These are phyloP conservation scores for Dastarcus helophoroides DNA, from an alignment of 2,888 invertebrate species.

Conservation along the genomic window DNA sequence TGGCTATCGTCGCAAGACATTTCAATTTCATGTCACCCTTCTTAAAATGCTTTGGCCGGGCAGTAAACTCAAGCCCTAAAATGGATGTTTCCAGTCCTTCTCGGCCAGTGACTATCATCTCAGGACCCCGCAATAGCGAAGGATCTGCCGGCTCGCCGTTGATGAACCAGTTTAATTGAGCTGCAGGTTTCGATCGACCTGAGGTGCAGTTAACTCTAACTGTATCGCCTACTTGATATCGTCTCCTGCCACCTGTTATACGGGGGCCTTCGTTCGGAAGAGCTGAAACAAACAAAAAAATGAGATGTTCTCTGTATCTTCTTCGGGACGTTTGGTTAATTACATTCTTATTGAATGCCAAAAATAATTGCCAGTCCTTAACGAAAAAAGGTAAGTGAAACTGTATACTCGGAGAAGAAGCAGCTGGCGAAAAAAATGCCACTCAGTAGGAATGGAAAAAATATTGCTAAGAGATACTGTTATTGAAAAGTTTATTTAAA, in stretches of 20 bases:
- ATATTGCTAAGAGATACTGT: no score
- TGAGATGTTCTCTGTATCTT: no score
- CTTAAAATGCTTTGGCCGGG: constrained; percentile 69
- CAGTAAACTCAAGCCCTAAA: constrained; percentile 68
- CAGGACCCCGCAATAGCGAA: constrained; percentile 40
- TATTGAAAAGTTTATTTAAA: no score
- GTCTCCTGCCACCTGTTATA: constrained; percentile 66
- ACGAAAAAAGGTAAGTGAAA: no score
- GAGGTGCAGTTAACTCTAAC: constrained; percentile 80
- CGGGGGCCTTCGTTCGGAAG: constrained; percentile 72
- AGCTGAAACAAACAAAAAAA: constrained; percentile 45
- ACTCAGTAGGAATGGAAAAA: no score
- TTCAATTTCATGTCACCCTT: constrained; percentile 78
- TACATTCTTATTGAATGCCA: no score
- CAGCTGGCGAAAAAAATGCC: no score
- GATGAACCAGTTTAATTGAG: constrained; percentile 76
- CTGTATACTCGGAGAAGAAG: no score
- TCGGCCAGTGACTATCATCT: constrained; percentile 42
- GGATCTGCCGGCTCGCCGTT: constrained; percentile 61
- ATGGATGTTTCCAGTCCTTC: constrained; percentile 68
- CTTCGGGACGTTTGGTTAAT: no score
- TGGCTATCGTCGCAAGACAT: constrained; percentile 79
- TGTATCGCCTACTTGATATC: constrained; percentile 72
- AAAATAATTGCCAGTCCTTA: no score
- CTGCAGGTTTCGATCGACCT: constrained; percentile 70